Conservation (phyloP, 2,113 vertebrate species). For the Paradisaea rubra region DNA sequence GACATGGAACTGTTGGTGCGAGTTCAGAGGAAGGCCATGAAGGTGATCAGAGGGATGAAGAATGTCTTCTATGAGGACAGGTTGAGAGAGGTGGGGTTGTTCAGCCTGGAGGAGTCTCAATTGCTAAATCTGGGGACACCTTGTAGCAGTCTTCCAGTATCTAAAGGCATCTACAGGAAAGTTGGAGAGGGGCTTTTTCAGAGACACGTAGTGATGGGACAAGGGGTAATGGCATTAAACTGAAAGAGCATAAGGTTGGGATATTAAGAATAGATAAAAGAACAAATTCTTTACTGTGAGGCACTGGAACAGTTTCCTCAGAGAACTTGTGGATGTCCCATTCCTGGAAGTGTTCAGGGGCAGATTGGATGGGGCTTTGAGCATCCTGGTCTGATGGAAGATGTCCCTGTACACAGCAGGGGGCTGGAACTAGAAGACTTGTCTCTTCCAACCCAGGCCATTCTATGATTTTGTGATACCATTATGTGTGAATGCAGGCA, state of each 20-base stretch:
- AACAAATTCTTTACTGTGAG: background rate
- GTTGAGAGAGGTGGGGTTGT: background rate
- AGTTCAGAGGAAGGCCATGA: background rate
- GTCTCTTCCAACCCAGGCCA: background rate
- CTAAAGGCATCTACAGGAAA: background rate
- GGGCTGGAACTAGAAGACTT: background rate
- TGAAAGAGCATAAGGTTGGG: background rate
- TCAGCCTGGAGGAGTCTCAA: background rate
- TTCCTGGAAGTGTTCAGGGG: background rate
- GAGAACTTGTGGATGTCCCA: background rate
- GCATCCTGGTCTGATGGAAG: background rate
- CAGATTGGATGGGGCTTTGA: background rate
- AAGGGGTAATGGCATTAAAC: background rate
- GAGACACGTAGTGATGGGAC: background rate
- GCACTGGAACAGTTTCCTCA: background rate
- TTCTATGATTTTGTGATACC: background rate
- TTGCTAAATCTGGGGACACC: background rate
- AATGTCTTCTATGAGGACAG: background rate
- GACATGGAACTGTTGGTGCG: background rate
- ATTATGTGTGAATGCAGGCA: background rate
- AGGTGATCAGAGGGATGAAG: background rate
- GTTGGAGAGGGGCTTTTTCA: background rate
- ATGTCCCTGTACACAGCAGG: background rate
- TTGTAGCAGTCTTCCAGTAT: background rate
- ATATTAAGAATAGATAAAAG: background rate